Evolutionary conservation across 2,888 invertebrate species (phyloP).

Genomic region (Halictus quadricinctus): DNA sequence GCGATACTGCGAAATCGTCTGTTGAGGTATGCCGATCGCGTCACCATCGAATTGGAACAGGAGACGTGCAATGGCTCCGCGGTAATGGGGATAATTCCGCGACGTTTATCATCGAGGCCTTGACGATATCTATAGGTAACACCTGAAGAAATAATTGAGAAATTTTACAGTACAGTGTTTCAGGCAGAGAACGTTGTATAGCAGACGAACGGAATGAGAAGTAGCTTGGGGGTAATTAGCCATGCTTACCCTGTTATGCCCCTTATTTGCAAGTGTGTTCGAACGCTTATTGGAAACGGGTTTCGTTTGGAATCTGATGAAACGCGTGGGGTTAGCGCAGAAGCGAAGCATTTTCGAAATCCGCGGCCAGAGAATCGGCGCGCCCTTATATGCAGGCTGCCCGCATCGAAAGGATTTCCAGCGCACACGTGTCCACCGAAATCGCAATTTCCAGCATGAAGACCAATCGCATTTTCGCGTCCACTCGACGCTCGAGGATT

Average conservation of each 20-base stretch:
- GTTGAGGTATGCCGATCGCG: too few relatives aligned
- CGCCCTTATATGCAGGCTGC: conserved; percentile 2
- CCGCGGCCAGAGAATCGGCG: neutral
- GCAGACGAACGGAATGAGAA: neutral
- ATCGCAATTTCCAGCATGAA: conserved; percentile 18
- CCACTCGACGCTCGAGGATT: conserved; percentile 39
- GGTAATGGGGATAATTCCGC: too few relatives aligned
- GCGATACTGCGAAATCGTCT: too few relatives aligned
- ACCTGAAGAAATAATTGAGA: too few relatives aligned
- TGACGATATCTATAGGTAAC: too few relatives aligned
- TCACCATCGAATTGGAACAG: too few relatives aligned
- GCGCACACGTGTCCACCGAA: conserved; percentile 8
- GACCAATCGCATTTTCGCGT: conserved; percentile 16
- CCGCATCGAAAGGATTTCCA: conserved; percentile 5
- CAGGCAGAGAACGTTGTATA: neutral
- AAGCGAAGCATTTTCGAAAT: neutral
- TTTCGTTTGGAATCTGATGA: neutral
- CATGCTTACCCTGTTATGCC: neutral
- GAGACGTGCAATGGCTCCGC: too few relatives aligned
- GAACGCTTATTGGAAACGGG: neutral
- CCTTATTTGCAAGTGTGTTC: neutral
- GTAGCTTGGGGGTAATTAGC: too few relatives aligned
- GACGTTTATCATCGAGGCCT: too few relatives aligned
- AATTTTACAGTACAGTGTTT: neutral
- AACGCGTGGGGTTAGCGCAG: neutral